Base-by-base conservation (phyloP, 2,888 invertebrate genomes). In the Lasius platythorax region DNA sequence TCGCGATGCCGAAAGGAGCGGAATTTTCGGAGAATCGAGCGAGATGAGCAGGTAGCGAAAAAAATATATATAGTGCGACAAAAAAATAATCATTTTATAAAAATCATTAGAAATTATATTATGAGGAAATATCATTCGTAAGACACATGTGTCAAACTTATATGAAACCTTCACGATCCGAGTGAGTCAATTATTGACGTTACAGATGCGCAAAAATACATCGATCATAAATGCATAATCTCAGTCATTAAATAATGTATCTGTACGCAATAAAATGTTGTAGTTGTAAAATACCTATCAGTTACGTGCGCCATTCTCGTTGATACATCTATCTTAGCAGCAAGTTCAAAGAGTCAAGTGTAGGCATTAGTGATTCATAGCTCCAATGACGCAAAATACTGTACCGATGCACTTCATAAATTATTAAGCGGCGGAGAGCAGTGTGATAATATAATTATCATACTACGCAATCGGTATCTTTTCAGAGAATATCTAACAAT, bases 271-370 rank as follows among this genome's bases (percentile, higher is more conserved):
- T 61, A 61, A 40, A 73, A 43, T 43, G 9, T 18, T 58, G 11
- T 33, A 12, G 11, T 40, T 40, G 30, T 23, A 58, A 74, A 61
- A 43, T 8, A 28, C 30, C 74, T 23, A 74, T 74, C 74, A 63
- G 40, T 28, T 43, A 28, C 28, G 4, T 61, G 28, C 18, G 18
- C 4, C 43, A 43, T 30, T 74, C 74, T 43, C 63, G 43, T 43
- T 61, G 63, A 63, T 43, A 72, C 82, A 78, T 87, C 78, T 74
- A 82, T 86, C 70, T 74, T 43, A 40, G 37, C 68, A 72, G 75
- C 76, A 82, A 87, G 85, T 89, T 89, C 87, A 81, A 63, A 46
- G 33, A 86, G 85, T 87, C 84, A 84, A 86, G 84, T 86, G 84
- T 84, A 85, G 82, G 88, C 72, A 87, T 90, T 83, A 87, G 64